A percentile compares a stretch with the other conserved stretches of the same genome.
Conservation (phyloP, 2,888 invertebrate species). For the Zhengitettix transpicula region DNA sequence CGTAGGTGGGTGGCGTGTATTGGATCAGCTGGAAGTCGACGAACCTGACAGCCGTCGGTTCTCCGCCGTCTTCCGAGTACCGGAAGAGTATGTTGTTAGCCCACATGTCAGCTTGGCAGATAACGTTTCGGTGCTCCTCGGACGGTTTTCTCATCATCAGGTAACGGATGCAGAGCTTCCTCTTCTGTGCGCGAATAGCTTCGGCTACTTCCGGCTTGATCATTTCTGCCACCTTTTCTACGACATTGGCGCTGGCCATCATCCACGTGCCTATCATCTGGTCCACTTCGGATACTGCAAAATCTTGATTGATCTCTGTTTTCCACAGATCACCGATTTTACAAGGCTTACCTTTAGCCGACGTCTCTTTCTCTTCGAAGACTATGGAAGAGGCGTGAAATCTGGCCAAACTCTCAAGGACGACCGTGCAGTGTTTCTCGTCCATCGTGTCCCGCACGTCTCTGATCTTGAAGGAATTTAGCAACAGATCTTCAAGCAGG, state of each 20-base stretch:
- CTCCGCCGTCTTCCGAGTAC: neutral
- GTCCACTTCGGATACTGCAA: no score
- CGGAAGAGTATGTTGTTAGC: neutral
- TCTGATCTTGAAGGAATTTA: no score
- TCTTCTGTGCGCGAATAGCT: neutral
- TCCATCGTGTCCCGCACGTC: no score
- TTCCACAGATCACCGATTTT: neutral
- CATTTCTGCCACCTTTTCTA: no score
- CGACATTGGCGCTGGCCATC: no score
- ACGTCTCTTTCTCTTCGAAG: neutral
- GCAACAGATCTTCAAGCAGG: no score
- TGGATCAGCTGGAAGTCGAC: no score
- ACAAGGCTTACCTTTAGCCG: neutral
- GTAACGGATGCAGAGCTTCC: neutral
- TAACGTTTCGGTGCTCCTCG: neutral
- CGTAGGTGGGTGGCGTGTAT: no score
- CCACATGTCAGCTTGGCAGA: neutral
- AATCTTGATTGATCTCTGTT: neutral
- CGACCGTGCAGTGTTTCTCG: neutral
- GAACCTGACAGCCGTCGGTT: no score
- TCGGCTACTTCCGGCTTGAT: neutral
- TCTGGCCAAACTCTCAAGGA: neutral
- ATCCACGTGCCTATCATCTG: no score
- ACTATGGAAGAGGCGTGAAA: neutral
- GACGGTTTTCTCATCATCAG: neutral